Percentiles rank a stretch among this genome's conserved stretches.
Conservation (phyloP, 64 coral and sea anemone species). For the Pachyseris speciosa region DNA sequence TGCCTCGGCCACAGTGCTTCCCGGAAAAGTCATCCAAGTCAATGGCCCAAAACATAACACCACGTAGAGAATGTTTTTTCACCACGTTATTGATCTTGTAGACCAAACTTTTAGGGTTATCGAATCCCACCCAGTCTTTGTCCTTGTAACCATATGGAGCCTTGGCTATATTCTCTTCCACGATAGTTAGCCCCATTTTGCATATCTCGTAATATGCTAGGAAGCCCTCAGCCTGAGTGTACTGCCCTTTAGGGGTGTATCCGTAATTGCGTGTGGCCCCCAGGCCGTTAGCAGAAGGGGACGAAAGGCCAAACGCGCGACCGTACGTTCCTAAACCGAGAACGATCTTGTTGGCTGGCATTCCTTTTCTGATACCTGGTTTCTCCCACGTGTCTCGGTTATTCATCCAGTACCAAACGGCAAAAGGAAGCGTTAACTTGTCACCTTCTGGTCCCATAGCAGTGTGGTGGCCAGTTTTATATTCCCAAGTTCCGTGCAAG, state of each 20-base stretch:
- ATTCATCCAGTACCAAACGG: slow-evolving; percentile 79
- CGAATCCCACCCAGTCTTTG: slow-evolving; percentile 67
- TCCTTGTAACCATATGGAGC: slow-evolving; percentile 71
- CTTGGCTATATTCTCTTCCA: slow-evolving; percentile 63
- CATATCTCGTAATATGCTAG: slow-evolving; percentile 78
- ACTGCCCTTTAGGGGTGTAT: slow-evolving; percentile 64
- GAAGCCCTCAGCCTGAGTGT: slow-evolving; percentile 62
- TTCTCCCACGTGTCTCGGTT: slow-evolving; percentile 78
- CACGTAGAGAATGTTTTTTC: slow-evolving; percentile 61
- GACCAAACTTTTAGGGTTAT: slow-evolving; percentile 54
- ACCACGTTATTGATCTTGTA: slow-evolving; percentile 70
- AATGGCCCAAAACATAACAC: slow-evolving; percentile 81
- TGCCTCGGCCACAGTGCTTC: slow-evolving; percentile 71
- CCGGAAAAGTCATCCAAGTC: slow-evolving; percentile 76
- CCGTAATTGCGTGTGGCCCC: slow-evolving; percentile 52
- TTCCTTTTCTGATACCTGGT: slow-evolving; percentile 69
- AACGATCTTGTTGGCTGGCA: slow-evolving; percentile 78
- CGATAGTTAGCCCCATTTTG: slow-evolving; percentile 41
- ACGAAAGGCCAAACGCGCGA: slow-evolving; percentile 46
- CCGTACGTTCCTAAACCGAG: slow-evolving; percentile 66
- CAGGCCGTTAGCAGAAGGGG: slow-evolving; percentile 5
- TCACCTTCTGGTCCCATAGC: slow-evolving; percentile 75
- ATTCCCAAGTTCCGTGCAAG: slow-evolving; percentile 76
- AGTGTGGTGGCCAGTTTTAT: slow-evolving; percentile 68
- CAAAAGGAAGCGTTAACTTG: slow-evolving; percentile 71